These are phyloP conservation scores for Laupala kohalensis DNA, from an alignment of 1,140 invertebrate species.

Conservation along the genomic window DNA sequence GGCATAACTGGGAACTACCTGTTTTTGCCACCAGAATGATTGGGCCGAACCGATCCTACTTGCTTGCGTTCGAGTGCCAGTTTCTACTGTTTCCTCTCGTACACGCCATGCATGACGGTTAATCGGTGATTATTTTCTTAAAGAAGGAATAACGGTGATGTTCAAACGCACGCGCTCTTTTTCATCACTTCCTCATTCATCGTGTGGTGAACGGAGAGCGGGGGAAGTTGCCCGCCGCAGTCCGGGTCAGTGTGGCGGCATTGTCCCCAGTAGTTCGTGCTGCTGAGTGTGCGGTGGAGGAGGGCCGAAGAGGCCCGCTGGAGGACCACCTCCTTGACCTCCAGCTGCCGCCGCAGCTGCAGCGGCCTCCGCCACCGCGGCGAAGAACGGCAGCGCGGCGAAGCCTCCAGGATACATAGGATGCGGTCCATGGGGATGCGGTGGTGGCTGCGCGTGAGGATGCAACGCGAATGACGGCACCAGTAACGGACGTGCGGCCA, in stretches of 20 bases:
- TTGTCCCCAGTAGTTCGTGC: background rate
- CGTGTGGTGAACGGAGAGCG: no score
- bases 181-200: no score
- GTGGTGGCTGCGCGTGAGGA: background rate
- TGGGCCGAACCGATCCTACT: no score
- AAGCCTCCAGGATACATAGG: background rate
- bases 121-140: no score
- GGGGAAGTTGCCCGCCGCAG: no score
- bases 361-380: constrained; percentile 3
- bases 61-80: no score
- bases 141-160: no score
- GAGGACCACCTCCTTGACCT: background rate
- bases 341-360: background rate
- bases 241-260: background rate
- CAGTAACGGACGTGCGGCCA: constrained; percentile 41
- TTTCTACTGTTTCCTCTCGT: no score
- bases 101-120: no score
- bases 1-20: no score
- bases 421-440: background rate
- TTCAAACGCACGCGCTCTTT: no score
- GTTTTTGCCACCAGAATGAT: no score
- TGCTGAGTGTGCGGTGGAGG: background rate
- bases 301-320: background rate
- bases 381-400: constrained; percentile 3
- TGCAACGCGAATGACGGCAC: background rate